Base-by-base conservation (phyloP, 2,113 vertebrate species). In the Cranoglanis bouderius region DNA sequence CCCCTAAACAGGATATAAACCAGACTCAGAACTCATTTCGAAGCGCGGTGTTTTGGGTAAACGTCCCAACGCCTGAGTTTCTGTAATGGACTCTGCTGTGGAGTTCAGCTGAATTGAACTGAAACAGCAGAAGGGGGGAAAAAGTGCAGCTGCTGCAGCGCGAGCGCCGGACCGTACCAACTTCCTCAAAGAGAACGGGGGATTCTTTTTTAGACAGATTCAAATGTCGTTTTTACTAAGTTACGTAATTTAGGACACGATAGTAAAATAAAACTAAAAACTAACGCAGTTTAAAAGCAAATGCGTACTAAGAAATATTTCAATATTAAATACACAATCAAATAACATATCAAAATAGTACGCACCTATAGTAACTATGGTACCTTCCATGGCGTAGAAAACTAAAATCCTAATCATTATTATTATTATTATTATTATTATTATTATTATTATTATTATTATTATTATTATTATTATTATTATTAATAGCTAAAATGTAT, bases 131-230 rank as follows among this genome's bases (percentile, higher is more conserved):
- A 1, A 40, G 16, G 67, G 35, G 29, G 32, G 6, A 6, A 46
- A 83, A 83, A 61, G 81, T 84, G 35, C 82, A 84, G 59, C 82
- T 29, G 74, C 74, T 84, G 82, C 82, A 85, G 59, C 26, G 40
- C 59, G 24, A 84, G 35, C 55, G 35, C 82, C 35, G 83, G 83
- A 51, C 61, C 32, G 40, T 85, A 85, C 83, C 83, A 85, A 32
- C 26, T 32, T 0, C 26, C 59, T 49, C 82, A 1, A 0, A 40
- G 1, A 26, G 9, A 6, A 26, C 21, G 38, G 83, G 83, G 38
- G 16, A 6, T n/a, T 19, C 83, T n/a, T 13, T 21, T 24, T 5
- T 0, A 40, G 2, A 82, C 35, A 82, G 10, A 24, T 0, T 24
- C 1, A 40, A 40, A 19, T 38, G 18, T 21, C 18, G 12, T 21